phyloP scores from a whole-genome alignment of 2,113 vertebrate genomes.

The Zosterops borbonicus region DNA sequence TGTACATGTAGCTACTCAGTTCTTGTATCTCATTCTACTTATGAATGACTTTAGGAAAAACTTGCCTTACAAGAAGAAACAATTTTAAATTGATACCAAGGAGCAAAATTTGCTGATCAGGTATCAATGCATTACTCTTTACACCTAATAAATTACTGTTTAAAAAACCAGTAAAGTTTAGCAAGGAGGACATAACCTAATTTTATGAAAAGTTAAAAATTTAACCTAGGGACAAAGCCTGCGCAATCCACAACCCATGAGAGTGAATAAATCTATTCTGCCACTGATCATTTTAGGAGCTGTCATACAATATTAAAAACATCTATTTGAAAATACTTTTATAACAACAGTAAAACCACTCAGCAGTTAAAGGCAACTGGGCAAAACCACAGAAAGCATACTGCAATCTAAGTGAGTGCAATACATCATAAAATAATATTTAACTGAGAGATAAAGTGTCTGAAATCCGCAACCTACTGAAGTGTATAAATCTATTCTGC shows the following conservation, averaged over 20 bases:
- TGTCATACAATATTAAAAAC: constrained; percentile 11
- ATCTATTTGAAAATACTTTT: constrained; percentile 12
- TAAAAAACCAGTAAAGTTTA: neutral
- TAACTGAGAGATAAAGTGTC: constrained; percentile 21
- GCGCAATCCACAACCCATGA: neutral
- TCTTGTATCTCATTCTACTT: neutral
- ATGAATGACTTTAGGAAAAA: neutral
- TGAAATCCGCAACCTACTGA: neutral
- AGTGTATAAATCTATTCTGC: neutral
- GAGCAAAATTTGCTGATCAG: neutral
- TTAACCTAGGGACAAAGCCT: neutral
- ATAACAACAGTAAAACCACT: constrained; percentile 9
- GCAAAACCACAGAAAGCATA: constrained; percentile 19
- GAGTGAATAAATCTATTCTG: neutral
- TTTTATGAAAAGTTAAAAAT: neutral
- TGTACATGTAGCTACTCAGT: neutral
- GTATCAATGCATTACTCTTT: neutral
- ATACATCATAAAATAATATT: constrained; percentile 34
- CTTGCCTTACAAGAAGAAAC: neutral
- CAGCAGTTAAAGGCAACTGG: neutral
- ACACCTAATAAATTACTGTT: neutral
- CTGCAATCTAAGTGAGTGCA: neutral
- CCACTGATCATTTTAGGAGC: neutral
- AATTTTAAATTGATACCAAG: neutral
- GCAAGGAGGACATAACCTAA: neutral